Evolutionary conservation across 2,888 invertebrate genomes (phyloP), one percentile per base, ranked within the genome.

Genomic region (Mesoligia furuncula): DNA sequence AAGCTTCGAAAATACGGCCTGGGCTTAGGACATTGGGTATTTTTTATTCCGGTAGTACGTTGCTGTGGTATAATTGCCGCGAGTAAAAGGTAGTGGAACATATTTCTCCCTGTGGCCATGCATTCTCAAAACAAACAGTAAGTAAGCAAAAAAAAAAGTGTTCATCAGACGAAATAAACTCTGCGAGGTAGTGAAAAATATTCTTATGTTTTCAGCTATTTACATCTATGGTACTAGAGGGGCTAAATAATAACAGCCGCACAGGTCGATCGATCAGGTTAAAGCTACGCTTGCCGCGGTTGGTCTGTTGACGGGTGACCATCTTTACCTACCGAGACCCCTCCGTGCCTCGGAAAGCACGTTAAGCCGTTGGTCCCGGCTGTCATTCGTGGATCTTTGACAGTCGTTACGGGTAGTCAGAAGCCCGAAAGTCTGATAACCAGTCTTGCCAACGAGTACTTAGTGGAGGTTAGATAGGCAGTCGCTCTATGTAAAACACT

Each of bases 171-270:
- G 59, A 62, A 57, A 77, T 39, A 42, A 24, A 36, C 73, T 27
- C 36, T 27, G n/a, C 51, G 13, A 75, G 39, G 70, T 66, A 67
- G 31, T 42, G 54, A 72, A 80, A 62, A 75, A 70, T 75, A 80
- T 15, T 42, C 45, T 24, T 65, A 57, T 6, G 11, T 72, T 57
- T 71, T 45, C n/a, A 62, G 20, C 7, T 59, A 59, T 80, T 72
- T 59, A 27, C 64, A 64, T 51, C 2, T 51, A 51, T 20, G 7
- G 17, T 51, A 51, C 48, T 51, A 42, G 42, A 42, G 42, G 42
- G 11, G 42, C 42, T 11, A 42, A 13, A 13, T 42, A 2, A 13
- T 42, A 42, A 42, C 42, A 42, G 42, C 42, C 9, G 9, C 42
- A 42, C 42, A 1, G 42, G 42, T 42, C 42, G 42, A 42, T 42